phyloP scores from a whole-genome alignment of 2,888 invertebrate genomes.

The Muscina levida region DNA sequence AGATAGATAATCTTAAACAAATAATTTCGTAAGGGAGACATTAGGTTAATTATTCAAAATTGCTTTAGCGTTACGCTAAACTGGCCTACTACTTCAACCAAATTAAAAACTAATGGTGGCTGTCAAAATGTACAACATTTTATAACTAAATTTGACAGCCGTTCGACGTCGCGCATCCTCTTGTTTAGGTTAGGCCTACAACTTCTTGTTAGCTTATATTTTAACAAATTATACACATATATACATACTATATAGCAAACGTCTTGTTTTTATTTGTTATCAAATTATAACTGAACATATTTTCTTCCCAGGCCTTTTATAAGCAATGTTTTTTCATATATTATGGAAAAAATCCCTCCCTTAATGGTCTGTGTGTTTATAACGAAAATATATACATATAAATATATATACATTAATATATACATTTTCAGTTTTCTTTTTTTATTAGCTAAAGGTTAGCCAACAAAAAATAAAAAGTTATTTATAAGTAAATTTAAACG shows the following conservation, averaged over 20 bases:
- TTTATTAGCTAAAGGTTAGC: conserved; percentile 30
- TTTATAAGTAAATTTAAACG: conserved; percentile 40
- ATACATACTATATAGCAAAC: conserved; percentile 4
- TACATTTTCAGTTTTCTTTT: conserved; percentile 11
- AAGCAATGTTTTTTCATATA: conserved; percentile 58
- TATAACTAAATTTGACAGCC: neutral
- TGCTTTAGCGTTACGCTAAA: conserved; percentile 27
- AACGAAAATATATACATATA: neutral
- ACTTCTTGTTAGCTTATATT: conserved; percentile 50
- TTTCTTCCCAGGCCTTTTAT: neutral
- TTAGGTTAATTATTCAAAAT: conserved; percentile 22
- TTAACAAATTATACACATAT: conserved; percentile 4
- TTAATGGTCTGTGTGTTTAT: conserved; percentile 25
- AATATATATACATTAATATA: conserved; percentile 24
- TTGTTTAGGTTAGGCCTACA: neutral
- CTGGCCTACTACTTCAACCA: no score
- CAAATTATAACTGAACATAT: neutral
- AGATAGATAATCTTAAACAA: no score
- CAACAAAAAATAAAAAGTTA: conserved; percentile 28
- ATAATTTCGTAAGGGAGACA: conserved; percentile 25
- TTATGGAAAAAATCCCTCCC: conserved; percentile 52
- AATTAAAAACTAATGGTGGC: neutral
- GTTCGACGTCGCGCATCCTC: neutral
- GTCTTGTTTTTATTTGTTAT: neutral
- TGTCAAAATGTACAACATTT: neutral